Percentiles rank a stretch among this genome's conserved stretches.
phyloP scores from a whole-genome alignment of 2,113 vertebrate genomes.

The Anas platyrhynchos region DNA sequence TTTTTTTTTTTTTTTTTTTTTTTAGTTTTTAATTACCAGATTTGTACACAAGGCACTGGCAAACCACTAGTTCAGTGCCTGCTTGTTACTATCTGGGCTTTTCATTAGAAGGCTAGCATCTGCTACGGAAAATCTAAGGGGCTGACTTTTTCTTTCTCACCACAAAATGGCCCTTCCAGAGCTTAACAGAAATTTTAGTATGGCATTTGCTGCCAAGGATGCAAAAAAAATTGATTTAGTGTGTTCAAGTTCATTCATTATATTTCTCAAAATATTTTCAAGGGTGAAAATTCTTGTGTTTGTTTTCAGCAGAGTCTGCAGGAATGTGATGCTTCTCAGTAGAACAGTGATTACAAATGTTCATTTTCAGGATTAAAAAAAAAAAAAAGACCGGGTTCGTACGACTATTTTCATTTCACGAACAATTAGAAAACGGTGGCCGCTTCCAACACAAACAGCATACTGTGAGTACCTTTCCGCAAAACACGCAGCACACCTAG shows the following conservation, averaged over 20 bases:
- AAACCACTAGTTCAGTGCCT: not conserved
- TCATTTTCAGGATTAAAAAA: constrained; percentile 41
- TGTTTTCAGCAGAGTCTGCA: constrained; percentile 42
- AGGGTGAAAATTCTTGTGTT: constrained; percentile 12
- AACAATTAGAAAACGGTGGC: not conserved
- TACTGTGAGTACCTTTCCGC: not conserved
- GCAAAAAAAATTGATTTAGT: constrained; percentile 31
- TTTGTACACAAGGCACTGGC: not conserved
- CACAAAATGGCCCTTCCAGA: constrained; percentile 11
- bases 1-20: not conserved
- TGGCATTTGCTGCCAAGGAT: not conserved
- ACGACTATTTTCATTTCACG: not conserved
- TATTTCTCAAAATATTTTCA: not conserved
- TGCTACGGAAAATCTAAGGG: constrained; percentile 6
- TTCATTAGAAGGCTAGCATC: not conserved
- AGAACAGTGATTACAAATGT: not conserved
- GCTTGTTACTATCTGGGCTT: not conserved
- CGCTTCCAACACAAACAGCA: not conserved
- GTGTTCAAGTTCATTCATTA: not conserved
- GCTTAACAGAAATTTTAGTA: constrained; percentile 13
- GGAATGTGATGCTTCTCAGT: not conserved
- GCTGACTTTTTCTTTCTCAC: constrained; percentile 13
- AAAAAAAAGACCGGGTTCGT: not conserved
- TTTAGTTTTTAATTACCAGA: not conserved
- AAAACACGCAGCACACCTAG: not conserved